Base-by-base conservation (phyloP, 2,888 invertebrate genomes). In the Cerastis rubricosa region DNA sequence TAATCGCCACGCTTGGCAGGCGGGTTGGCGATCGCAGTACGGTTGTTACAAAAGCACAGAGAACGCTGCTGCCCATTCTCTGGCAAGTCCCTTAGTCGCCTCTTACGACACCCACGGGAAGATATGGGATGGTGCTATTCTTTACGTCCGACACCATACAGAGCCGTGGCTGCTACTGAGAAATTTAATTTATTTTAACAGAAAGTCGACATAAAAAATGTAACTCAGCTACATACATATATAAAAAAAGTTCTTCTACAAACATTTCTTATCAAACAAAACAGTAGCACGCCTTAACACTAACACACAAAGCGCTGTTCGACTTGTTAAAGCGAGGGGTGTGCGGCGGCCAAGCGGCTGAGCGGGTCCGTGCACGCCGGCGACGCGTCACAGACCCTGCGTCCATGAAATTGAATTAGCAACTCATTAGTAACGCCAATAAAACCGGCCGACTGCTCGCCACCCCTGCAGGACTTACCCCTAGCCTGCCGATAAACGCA, bases 341-440 rank as follows among this genome's bases (percentile, higher is more conserved):
- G 68, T 51, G 71, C 45, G 76, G 81, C 81, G 59, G 14, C 65
- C 65, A 71, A 84, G 72, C 74, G 85, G 63, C 71, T 74, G 86
- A 84, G 68, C 59, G 65, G 71, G 66, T 63, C 51, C 64, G 71
- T 35, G 66, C 63, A 47, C 70, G 65, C 73, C 47, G 78, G 67
- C 71, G 74, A 72, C 71, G 82, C 82, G 85, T 85, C 89, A 87
- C 90, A 91, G 87, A 86, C 90, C 90, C 92, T 94, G 93, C 93
- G 93, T 91, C 95, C 95, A 94, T 96, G 95, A 96, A 96, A 96
- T 96, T 96, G 95, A 96, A 96, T 96, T 96, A 96, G 95, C 96
- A 96, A 96, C 96, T 96, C 96, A 96, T 96, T 96, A 96, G 96
- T 95, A 94, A 94, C 95, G 96, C 96, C 95, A 96, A 96, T 96